phyloP scores from a whole-genome alignment of 2,113 vertebrate species.

The Pygoscelis antarcticus region DNA sequence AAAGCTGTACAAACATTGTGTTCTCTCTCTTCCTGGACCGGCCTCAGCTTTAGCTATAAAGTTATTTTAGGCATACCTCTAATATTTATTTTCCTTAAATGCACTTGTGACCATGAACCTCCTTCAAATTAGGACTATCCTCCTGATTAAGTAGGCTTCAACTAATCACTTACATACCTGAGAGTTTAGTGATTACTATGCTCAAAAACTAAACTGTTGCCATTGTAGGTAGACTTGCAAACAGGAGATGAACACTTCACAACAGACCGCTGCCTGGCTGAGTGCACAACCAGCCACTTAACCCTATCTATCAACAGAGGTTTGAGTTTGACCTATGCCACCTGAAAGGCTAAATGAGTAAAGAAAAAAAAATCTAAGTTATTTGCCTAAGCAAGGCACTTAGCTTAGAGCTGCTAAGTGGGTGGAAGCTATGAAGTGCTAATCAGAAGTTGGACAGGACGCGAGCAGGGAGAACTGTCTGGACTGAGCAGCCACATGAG shows the following conservation, averaged over 20 bases:
- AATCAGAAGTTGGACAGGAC: neutral
- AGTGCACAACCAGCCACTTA: neutral
- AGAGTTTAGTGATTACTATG: neutral
- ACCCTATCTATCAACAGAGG: rapidly evolving
- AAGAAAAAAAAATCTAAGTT: neutral
- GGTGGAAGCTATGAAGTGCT: neutral
- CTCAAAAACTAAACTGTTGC: neutral
- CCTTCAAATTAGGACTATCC: neutral
- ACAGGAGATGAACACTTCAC: neutral
- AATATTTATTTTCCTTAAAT: neutral
- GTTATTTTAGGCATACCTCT: neutral
- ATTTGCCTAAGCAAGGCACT: neutral
- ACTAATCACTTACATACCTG: neutral
- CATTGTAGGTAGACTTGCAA: neutral
- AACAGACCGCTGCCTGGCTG: neutral
- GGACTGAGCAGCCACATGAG: neutral
- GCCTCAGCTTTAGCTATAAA: neutral
- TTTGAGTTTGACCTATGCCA: neutral
- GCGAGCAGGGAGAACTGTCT: neutral
- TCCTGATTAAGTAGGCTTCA: neutral
- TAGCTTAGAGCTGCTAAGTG: too few relatives aligned
- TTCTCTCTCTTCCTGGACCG: neutral
- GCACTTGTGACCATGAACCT: neutral
- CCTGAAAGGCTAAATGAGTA: neutral
- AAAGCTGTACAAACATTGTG: neutral